Evolutionary conservation across 2,888 invertebrate genomes (phyloP), one percentile per base, ranked within the genome.

Genomic region (Loripinus fragilis): DNA sequence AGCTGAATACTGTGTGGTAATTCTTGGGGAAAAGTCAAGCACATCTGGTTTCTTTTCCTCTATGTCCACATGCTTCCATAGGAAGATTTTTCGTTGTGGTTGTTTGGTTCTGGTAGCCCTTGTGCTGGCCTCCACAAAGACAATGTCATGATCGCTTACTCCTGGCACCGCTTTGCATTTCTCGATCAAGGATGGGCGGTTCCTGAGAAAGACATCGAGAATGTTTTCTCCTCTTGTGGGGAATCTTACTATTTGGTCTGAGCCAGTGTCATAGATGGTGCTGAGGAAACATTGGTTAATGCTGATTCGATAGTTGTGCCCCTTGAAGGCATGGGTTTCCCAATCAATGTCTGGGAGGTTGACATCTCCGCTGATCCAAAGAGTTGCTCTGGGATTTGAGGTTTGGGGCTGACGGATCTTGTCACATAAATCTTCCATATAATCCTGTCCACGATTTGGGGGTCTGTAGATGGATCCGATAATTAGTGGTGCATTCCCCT

Each of bases 331-430:
- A 30, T 52, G 30, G n/a, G 52, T 52, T 20, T 70, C 23, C 70
- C 70, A 70, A 33, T 70, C 70, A 50, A 70, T 52, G 52, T 70
- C 70, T 5, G 50, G 70, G 2, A 70, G 70, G 52, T 70, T 70
- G 2, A 45, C 35, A 35, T 70, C 70, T 23, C 70, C 70, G 30
- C 50, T 2, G n/a, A 52, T 70, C 52, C 70, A 50, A 17, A 2
- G 70, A 30, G 50, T 12, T 38, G 70, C 12, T 70, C 35, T 70
- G 30, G 50, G n/a, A n/a, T 48, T 20, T n/a, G 5, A 7, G 41
- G 15, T 15, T n/a, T 42, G 42, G 2, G 23, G 10, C 20, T 67
- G 42, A 8, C 42, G 17, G 48, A 75, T 69, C 17, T 55, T 42
- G 41, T 1, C 30, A 33, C 45, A 30, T 5, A 69, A 33, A 42